Conservation (phyloP, 2,797 vertebrate genomes). For the Acanthiza pusilla region DNA sequence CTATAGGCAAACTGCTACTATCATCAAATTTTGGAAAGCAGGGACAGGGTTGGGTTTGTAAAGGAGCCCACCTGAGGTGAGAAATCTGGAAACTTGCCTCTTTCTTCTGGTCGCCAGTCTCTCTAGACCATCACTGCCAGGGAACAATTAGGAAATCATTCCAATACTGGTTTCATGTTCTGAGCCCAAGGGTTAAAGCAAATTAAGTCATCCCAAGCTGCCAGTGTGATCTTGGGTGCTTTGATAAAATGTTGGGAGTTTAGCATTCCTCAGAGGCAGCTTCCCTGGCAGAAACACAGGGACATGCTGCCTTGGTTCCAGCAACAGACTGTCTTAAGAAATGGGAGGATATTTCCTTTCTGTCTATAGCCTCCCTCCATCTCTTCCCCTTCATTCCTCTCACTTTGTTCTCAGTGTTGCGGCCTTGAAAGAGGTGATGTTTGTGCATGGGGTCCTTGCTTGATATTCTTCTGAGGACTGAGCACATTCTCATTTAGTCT, state of each 20-base stretch:
- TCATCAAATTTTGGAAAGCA: not conserved
- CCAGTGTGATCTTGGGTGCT: not conserved
- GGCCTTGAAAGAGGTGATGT: not conserved
- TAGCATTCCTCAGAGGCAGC: not conserved
- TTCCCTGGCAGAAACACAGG: not conserved
- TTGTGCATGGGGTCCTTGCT: not conserved
- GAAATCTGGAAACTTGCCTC: not conserved
- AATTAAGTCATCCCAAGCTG: not conserved
- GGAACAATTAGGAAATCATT: not conserved
- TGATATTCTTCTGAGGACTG: not conserved
- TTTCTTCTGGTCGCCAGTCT: not conserved
- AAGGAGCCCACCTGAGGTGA: not conserved
- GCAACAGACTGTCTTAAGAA: not conserved
- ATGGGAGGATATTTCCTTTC: not conserved
- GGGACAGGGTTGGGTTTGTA: not conserved
- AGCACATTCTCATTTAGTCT: not conserved
- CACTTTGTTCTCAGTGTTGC: not conserved
- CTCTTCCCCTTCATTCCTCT: not conserved
- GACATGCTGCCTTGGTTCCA: not conserved
- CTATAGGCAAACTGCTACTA: not conserved
- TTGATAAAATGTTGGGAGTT: not conserved
- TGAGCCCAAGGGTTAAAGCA: not conserved
- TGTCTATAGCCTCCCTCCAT: not conserved
- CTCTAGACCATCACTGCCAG: not conserved
- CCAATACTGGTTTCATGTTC: not conserved